Base-by-base conservation (phyloP, 2,797 vertebrate genomes). In the Holocentrus rufus region DNA sequence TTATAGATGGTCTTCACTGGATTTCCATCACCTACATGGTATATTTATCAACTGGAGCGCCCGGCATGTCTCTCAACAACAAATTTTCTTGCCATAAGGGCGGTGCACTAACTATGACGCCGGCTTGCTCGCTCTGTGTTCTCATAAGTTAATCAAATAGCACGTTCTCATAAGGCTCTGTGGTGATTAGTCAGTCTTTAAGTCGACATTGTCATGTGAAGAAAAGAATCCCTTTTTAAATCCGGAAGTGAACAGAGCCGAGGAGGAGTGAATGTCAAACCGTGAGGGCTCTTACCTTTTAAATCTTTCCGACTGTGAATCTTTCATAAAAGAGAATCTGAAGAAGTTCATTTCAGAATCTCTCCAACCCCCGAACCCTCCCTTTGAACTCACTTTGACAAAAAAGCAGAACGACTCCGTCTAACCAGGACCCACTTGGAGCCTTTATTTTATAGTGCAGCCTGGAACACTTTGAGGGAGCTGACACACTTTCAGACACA, bases 401-500 rank as follows among this genome's bases (percentile, higher is more conserved):
- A 68, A 74, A 77, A 72, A 76, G 72, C 18, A 57, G 58, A 77
- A 66, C 65, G 58, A 69, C 58, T 77, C 53, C 66, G 82, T 61
- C 76, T 70, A 57, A 80, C 76, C 69, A 5, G 75, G 69, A 84
- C 68, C 55, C 2, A 56, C 83, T 76, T 61, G 2, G 2, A 76
- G 65, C 74, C 54, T 54, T 79, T 77, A 47, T 46, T 53, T 75
- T 67, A 67, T 53, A 57, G 52, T 78, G 59, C 74, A 69, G 54
- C 36, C 2, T 4, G 74, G 74, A 84, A 79, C 44, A 46, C 56
- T 68, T 60, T 79, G 42, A 77, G 65, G 69, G 46, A 73, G 64
- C 74, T 77, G 84, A 82, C 82, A 85, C 74, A 80, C 63, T 84
- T 82, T 84, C 65, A 80, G 53, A 76, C 75, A 79, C 74, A 82